phyloP scores from a whole-genome alignment of 2,797 vertebrate genomes.

The Halcyon badia region DNA sequence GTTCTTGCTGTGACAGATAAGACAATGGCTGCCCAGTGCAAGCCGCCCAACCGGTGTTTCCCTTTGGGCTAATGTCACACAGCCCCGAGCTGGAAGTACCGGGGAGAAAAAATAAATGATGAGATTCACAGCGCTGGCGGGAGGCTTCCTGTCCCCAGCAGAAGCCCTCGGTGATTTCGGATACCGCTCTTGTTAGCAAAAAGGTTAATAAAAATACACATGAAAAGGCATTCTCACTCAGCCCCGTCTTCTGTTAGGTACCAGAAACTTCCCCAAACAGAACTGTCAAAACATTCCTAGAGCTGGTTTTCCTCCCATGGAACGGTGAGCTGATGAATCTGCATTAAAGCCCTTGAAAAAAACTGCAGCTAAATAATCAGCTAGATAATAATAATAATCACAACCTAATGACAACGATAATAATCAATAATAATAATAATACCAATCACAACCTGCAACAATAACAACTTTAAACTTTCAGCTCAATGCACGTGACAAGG shows the following conservation, averaged over 20 bases:
- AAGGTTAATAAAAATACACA: neutral
- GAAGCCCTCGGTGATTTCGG: neutral
- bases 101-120: slow-evolving; percentile 79
- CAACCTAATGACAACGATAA: too few relatives aligned
- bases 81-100: slow-evolving; percentile 68
- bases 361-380: neutral
- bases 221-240: neutral
- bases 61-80: slow-evolving; percentile 83
- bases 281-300: slow-evolving; percentile 11
- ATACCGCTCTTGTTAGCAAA: neutral
- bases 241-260: neutral
- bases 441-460: neutral
- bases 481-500: neutral
- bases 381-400: neutral
- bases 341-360: neutral
- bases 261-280: neutral
- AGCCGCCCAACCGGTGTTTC: slow-evolving; percentile 78
- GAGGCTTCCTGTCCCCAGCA: slow-evolving; percentile 44
- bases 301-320: too few relatives aligned
- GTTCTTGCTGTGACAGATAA: slow-evolving; percentile 72
- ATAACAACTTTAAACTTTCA: neutral
- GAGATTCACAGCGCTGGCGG: slow-evolving; percentile 48
- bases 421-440: neutral
- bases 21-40: slow-evolving; percentile 85
- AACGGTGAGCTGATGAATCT: neutral